A percentile compares a stretch with the other conserved stretches of the same genome.
These are phyloP conservation scores for Lottia scabra DNA, from an alignment of 2,888 invertebrate genomes.

Conservation along the genomic window DNA sequence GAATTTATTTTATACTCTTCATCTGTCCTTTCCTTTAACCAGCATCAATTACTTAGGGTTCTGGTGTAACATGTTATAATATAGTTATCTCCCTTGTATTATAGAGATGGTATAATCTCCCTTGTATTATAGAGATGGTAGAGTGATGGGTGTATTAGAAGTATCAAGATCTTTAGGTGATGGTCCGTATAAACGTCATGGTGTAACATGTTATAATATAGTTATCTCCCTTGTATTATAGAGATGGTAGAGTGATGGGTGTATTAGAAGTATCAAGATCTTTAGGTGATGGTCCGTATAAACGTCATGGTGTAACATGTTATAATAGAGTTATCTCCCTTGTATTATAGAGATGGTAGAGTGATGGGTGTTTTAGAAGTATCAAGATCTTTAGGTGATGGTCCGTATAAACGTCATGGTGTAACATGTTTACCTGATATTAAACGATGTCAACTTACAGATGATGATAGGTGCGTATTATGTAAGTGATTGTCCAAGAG, in stretches of 20 bases:
- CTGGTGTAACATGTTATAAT: too few relatives aligned
- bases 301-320: conserved; percentile 71
- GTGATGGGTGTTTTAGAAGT: conserved; percentile 71
- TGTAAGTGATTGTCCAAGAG: too few relatives aligned
- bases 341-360: conserved; percentile 60
- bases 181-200: conserved; percentile 72
- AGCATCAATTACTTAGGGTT: too few relatives aligned
- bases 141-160: conserved; percentile 70
- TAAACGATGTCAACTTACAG: conserved; percentile 70
- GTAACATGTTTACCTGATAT: conserved; percentile 71
- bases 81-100: too few relatives aligned
- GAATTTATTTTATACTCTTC: too few relatives aligned
- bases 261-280: conserved; percentile 72
- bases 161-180: conserved; percentile 73
- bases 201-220: too few relatives aligned
- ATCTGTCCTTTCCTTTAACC: too few relatives aligned
- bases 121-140: conserved; percentile 56
- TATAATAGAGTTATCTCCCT: not conserved
- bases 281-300: conserved; percentile 72
- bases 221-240: conserved; percentile 29
- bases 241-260: conserved; percentile 67
- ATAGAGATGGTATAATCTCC: too few relatives aligned
- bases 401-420: conserved; percentile 72
- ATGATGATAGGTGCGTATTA: conserved; percentile 68
- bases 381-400: conserved; percentile 72